Evolutionary conservation across 2,113 vertebrate genomes (phyloP).

Genomic region (Callocephalon fimbriatum): DNA sequence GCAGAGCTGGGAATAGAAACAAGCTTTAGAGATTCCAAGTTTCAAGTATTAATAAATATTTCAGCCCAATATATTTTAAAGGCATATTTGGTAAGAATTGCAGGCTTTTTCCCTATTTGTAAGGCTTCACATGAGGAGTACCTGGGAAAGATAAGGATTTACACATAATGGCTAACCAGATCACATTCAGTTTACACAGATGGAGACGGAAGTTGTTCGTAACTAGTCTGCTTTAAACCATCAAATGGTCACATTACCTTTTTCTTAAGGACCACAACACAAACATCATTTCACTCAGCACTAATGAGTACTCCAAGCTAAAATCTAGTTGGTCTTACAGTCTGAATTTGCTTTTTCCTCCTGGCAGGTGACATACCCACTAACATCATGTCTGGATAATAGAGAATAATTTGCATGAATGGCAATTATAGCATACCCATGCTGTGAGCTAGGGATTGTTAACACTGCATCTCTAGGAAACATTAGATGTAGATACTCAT

Average conservation of each 20-base stretch:
- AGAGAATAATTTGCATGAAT: neutral
- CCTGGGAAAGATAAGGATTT: neutral
- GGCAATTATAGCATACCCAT: neutral
- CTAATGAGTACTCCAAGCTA: neutral
- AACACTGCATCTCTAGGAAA: neutral
- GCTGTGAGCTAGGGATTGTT: neutral
- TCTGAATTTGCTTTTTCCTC: constrained; percentile 4
- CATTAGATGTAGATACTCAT: neutral
- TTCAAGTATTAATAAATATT: constrained; percentile 57
- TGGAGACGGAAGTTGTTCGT: neutral
- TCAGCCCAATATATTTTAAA: constrained; percentile 41
- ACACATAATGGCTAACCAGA: neutral
- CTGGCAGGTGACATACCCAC: neutral
- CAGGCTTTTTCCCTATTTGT: neutral
- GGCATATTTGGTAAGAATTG: constrained; percentile 26
- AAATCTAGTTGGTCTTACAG: neutral
- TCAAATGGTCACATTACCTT: neutral
- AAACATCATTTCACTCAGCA: neutral
- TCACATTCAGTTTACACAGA: neutral
- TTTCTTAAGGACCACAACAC: neutral
- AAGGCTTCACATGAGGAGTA: neutral
- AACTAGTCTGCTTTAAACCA: neutral
- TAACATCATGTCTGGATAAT: neutral
- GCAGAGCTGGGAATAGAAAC: constrained; percentile 21
- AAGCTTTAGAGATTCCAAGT: constrained; percentile 22